These are phyloP conservation scores for Sebastes kiyomatsui DNA, from an alignment of 2,797 vertebrate species.

Conservation along the genomic window DNA sequence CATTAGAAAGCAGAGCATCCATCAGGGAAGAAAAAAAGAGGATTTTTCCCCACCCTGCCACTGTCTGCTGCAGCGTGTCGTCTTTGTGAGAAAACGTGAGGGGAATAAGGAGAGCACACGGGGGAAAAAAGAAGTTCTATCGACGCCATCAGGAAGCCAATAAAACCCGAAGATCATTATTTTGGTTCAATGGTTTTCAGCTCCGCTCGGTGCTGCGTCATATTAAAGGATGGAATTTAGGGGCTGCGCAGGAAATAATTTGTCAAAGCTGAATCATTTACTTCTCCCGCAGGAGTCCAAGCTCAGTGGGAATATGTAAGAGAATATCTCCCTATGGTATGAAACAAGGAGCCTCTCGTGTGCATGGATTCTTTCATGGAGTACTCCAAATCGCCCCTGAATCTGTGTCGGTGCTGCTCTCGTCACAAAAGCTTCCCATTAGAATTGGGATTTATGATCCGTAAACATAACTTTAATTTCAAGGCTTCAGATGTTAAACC, in stretches of 20 bases:
- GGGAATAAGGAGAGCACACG: slow-evolving; percentile 9
- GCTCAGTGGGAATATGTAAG: not conserved
- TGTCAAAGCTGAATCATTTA: not conserved
- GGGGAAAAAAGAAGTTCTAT: not conserved
- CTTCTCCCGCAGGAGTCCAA: not conserved
- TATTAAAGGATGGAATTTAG: not conserved
- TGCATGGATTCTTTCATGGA: slow-evolving; percentile 4
- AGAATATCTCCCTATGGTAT: not conserved
- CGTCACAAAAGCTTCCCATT: slow-evolving; percentile 13
- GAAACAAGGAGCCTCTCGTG: not conserved
- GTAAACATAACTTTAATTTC: slow-evolving; percentile 5
- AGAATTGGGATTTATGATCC: slow-evolving; percentile 14
- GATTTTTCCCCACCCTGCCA: not conserved
- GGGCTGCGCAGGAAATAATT: slow-evolving; percentile 1
- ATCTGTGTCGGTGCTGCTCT: slow-evolving; percentile 25
- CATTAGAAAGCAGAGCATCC: slow-evolving; percentile 25
- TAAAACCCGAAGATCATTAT: slow-evolving; percentile 26
- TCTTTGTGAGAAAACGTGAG: slow-evolving; percentile 21
- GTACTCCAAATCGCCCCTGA: slow-evolving; percentile 18
- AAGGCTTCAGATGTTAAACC: not conserved
- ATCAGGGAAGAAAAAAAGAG: not conserved
- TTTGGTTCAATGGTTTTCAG: slow-evolving; percentile 21
- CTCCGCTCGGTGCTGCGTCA: not conserved
- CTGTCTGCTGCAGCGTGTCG: slow-evolving; percentile 8
- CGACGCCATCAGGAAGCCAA: slow-evolving; percentile 16